A percentile compares a stretch with the other conserved stretches of the same genome.
Conservation (phyloP, 2,113 vertebrate genomes). For the Piliocolobus tephrosceles region DNA sequence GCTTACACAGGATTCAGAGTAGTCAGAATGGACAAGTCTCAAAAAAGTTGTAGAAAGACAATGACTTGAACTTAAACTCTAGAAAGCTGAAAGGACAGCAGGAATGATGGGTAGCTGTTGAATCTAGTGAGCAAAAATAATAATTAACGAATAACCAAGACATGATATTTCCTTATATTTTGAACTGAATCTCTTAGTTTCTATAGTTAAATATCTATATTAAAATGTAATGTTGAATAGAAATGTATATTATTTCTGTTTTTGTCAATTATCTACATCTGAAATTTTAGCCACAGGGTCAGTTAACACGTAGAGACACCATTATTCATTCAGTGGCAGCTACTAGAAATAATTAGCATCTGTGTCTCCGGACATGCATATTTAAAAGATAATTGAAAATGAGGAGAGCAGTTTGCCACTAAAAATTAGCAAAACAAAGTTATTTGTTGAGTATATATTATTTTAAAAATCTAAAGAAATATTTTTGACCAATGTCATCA, state of each 20-base stretch:
- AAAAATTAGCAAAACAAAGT: background rate
- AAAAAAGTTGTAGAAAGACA: background rate
- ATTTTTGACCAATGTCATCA: background rate
- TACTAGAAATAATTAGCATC: constrained; percentile 39
- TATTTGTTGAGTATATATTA: background rate
- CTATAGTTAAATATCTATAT: background rate
- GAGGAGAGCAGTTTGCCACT: background rate
- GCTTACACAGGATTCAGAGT: background rate
- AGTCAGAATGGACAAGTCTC: background rate
- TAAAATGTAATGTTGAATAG: background rate
- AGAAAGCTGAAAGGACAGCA: background rate
- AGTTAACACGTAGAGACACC: background rate
- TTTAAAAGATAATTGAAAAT: constrained; percentile 29
- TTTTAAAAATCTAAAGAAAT: constrained; percentile 3
- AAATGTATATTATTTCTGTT: background rate
- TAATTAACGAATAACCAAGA: background rate
- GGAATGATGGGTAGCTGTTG: background rate
- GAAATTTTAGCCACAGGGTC: constrained; percentile 16
- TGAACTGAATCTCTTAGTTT: background rate
- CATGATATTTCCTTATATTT: background rate
- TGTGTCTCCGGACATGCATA: background rate
- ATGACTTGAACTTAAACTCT: background rate
- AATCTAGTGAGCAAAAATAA: background rate
- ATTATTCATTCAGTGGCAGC: background rate
- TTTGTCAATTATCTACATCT: constrained; percentile 25